A percentile compares a stretch with the other conserved stretches of the same genome.
Conservation (phyloP, 30 jellyfish, hydroid and myxozoan species). For the Chironex yamaguchii region DNA sequence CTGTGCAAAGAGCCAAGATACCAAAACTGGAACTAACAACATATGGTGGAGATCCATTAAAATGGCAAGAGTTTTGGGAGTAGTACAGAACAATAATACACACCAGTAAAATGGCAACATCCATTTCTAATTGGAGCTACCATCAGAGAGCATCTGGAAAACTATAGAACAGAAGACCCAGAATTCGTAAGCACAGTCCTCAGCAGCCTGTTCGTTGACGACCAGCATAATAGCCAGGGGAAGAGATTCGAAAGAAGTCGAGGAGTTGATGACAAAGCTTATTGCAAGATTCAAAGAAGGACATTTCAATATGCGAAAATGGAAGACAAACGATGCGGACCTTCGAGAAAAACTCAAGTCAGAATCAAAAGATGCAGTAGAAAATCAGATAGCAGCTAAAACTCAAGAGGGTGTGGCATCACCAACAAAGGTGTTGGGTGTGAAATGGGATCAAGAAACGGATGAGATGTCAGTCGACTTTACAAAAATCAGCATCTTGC, state of each 20-base stretch:
- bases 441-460: slow-evolving; percentile 11
- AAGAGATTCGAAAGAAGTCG: not conserved
- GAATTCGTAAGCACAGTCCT: no score
- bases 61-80: slow-evolving; percentile 49
- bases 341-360: not conserved
- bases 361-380: not conserved
- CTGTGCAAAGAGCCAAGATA: not conserved
- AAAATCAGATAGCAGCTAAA: no score
- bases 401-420: no score
- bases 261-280: not conserved
- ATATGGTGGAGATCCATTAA: slow-evolving; percentile 50
- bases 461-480: not conserved
- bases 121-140: slow-evolving; percentile 17
- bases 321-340: slow-evolving; percentile 5
- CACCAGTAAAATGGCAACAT: not conserved
- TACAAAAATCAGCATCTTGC: not conserved
- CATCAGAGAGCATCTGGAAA: not conserved
- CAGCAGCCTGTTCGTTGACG: slow-evolving; percentile 1
- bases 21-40: slow-evolving; percentile 39
- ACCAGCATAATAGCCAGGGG: not conserved
- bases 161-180: not conserved
- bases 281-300: not conserved
- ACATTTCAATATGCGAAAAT: slow-evolving; percentile 3
- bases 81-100: slow-evolving; percentile 17
- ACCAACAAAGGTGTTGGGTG: slow-evolving; percentile 16